phyloP scores from a whole-genome alignment of 1,140 invertebrate species.

The Mya arenaria region DNA sequence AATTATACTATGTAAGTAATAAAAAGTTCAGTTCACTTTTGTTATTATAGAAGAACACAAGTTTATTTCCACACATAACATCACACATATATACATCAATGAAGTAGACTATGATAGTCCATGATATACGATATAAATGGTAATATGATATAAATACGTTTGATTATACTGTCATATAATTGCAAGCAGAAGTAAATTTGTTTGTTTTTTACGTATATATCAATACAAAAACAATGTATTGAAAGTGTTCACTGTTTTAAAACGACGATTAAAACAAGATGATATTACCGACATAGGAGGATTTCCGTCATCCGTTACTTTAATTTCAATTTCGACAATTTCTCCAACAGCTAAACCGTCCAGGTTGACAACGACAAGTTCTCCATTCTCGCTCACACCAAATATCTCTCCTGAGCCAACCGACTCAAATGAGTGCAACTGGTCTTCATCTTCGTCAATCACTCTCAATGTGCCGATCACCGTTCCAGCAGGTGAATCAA shows the following conservation, averaged over 20 bases:
- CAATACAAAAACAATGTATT: conserved; percentile 46
- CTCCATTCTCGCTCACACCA: conserved; percentile 17
- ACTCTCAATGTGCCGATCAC: conserved; percentile 41
- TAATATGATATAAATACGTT: too few relatives aligned
- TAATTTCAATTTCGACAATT: conserved; percentile 25
- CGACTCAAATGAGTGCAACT: conserved; percentile 45
- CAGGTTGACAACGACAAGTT: conserved; percentile 3
- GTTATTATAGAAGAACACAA: too few relatives aligned
- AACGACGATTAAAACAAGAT: neutral
- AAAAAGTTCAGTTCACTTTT: too few relatives aligned
- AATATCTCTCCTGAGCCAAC: conserved; percentile 34
- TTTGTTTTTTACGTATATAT: conserved; percentile 40
- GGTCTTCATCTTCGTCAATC: conserved; percentile 52
- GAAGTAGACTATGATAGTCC: too few relatives aligned
- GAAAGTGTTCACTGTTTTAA: neutral
- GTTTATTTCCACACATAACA: too few relatives aligned
- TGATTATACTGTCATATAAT: too few relatives aligned
- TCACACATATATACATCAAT: too few relatives aligned
- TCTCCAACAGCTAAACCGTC: conserved; percentile 13
- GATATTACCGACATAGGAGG: conserved; percentile 27
- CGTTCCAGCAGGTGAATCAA: neutral
- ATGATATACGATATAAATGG: too few relatives aligned
- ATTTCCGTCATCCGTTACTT: conserved; percentile 41
- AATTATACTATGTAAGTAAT: too few relatives aligned
- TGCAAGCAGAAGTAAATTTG: conserved; percentile 3